These are phyloP conservation scores for Taenioides sp. DNA, from an alignment of 2,797 vertebrate species.

Conservation along the genomic window DNA sequence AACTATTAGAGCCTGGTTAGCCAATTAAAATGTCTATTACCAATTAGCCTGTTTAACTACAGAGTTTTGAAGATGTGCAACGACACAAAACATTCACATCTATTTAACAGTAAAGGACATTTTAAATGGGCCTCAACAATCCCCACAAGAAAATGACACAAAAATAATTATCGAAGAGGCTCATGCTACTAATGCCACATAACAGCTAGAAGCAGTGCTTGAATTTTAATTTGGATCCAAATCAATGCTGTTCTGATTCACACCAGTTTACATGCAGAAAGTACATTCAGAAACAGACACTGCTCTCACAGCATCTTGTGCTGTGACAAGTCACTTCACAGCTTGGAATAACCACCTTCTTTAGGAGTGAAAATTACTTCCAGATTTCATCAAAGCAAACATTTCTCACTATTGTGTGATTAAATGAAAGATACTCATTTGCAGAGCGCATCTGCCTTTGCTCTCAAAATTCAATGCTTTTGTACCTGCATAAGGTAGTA, in stretches of 20 bases:
- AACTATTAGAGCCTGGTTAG: background rate
- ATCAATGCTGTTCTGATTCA: conserved; percentile 2
- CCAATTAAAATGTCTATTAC: background rate
- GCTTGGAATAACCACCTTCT: conserved; percentile 15
- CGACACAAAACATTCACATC: background rate
- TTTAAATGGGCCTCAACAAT: background rate
- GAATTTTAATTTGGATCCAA: background rate
- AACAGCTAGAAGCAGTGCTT: background rate
- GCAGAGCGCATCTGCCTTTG: background rate
- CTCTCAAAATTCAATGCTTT: background rate
- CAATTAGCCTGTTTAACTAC: background rate
- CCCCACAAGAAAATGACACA: background rate
- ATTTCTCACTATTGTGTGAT: background rate
- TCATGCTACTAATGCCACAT: background rate
- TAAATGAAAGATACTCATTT: conserved; percentile 4
- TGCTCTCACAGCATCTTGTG: conserved; percentile 11
- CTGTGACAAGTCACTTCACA: conserved; percentile 8
- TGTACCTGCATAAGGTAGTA: background rate
- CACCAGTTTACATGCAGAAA: background rate
- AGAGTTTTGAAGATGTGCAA: background rate
- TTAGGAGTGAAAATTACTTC: conserved; percentile 9
- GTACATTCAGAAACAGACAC: background rate
- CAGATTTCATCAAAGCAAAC: conserved; percentile 12
- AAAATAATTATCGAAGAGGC: background rate
- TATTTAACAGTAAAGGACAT: background rate